Percentiles rank a stretch among this genome's conserved stretches.
phyloP scores from a whole-genome alignment of 2,797 vertebrate species.

The Sebastes minor region DNA sequence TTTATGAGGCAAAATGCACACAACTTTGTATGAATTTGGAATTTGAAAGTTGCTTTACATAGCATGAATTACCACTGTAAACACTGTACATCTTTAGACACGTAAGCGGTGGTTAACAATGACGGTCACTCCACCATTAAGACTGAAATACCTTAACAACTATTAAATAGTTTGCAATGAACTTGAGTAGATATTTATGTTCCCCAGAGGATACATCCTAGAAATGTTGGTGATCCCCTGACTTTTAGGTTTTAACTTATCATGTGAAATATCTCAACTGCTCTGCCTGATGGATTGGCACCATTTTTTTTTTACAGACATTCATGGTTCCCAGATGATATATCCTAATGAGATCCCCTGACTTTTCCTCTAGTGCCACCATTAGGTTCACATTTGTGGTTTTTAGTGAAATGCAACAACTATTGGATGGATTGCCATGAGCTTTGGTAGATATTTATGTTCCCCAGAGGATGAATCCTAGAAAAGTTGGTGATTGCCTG shows the following conservation, averaged over 20 bases:
- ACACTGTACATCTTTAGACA: neutral
- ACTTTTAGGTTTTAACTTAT: neutral
- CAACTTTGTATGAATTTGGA: neutral
- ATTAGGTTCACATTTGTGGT: neutral
- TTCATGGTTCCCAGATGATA: neutral
- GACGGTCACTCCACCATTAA: neutral
- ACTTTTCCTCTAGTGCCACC: neutral
- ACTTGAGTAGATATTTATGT: neutral
- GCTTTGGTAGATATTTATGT: neutral
- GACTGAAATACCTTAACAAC: neutral
- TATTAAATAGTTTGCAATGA: neutral
- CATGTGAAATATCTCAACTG: too few relatives aligned
- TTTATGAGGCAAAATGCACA: neutral
- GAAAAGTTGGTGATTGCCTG: neutral
- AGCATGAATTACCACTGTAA: neutral
- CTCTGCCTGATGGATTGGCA: too few relatives aligned
- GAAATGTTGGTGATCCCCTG: neutral
- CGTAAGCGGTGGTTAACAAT: neutral
- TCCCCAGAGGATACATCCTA: neutral
- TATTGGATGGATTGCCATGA: neutral
- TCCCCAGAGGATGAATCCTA: neutral
- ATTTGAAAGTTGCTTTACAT: neutral
- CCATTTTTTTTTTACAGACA: neutral
- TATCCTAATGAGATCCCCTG: neutral
- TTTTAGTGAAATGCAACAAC: neutral